Evolutionary conservation across 2,888 invertebrate species (phyloP).

Genomic region (Alviniconcha strummeri): DNA sequence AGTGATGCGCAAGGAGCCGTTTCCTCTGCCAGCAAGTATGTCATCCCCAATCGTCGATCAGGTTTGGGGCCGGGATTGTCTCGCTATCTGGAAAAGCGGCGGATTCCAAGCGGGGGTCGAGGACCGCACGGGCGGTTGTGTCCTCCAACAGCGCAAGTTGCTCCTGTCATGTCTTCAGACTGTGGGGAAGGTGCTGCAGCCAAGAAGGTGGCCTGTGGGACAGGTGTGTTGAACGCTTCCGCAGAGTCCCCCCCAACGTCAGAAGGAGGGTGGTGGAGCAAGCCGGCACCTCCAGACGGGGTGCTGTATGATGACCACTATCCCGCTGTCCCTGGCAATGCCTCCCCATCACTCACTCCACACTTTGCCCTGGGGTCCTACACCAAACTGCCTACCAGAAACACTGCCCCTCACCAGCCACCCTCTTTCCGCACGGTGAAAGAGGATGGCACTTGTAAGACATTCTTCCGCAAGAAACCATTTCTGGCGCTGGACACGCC

Average conservation of each 20-base stretch:
- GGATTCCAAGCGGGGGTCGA: background rate
- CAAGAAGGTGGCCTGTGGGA: background rate
- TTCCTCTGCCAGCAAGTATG: background rate
- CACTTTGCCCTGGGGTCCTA: background rate
- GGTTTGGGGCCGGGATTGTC: background rate
- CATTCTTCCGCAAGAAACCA: conserved; percentile 20
- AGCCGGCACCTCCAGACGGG: background rate
- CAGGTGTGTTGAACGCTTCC: background rate
- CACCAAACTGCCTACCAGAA: background rate
- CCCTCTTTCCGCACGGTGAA: background rate
- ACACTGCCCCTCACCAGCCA: background rate
- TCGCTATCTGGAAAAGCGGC: background rate
- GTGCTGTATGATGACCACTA: background rate
- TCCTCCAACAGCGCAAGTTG: background rate
- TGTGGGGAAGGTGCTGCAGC: too few relatives aligned
- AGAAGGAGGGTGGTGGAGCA: background rate
- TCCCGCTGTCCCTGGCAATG: background rate
- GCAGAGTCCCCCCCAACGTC: background rate
- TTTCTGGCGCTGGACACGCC: background rate
- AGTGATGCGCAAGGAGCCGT: background rate
- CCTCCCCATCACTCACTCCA: background rate
- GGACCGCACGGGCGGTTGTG: background rate
- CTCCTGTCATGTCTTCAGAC: background rate
- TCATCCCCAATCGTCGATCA: background rate
- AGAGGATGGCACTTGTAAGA: background rate